Conservation (phyloP, 2,888 invertebrate genomes). For the Amphiduros pacificus region DNA sequence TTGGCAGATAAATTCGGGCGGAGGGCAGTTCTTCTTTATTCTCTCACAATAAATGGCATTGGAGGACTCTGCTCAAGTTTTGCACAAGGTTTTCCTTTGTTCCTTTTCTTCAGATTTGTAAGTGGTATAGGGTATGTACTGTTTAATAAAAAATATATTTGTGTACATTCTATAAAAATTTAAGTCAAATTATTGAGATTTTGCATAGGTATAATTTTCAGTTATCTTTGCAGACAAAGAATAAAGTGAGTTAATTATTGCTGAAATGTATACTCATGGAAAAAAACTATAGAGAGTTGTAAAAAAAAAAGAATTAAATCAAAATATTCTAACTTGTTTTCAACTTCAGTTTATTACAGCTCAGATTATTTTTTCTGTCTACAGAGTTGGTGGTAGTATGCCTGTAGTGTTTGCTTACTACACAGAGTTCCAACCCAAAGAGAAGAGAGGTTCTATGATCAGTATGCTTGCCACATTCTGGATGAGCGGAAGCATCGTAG, state of each 20-base stretch:
- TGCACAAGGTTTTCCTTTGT: constrained; percentile 83
- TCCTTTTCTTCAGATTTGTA: constrained; percentile 86
- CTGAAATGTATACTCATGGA: neutral
- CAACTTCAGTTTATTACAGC: no score
- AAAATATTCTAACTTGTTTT: no score
- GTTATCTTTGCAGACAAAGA: no score
- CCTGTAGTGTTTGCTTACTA: constrained; percentile 95
- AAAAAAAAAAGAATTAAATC: no score
- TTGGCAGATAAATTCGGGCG: constrained; percentile 87
- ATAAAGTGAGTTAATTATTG: neutral
- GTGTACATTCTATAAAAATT: neutral
- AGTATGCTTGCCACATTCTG: constrained; percentile 94
- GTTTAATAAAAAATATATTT: constrained; percentile 9
- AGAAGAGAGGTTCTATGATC: constrained; percentile 87
- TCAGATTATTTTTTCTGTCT: constrained; percentile 10
- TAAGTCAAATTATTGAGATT: no score
- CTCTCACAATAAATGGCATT: constrained; percentile 85
- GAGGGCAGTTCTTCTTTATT: constrained; percentile 83
- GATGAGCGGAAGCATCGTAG: constrained; percentile 90
- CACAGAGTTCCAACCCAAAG: constrained; percentile 90
- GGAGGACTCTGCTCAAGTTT: constrained; percentile 90
- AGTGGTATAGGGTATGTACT: constrained; percentile 85
- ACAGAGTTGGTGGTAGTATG: constrained; percentile 82
- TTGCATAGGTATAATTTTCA: no score
- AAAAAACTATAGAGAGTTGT: no score